Percentiles rank a stretch among this genome's conserved stretches.
Conservation (phyloP, 2,888 invertebrate genomes). For the Clistopyga incitator region DNA sequence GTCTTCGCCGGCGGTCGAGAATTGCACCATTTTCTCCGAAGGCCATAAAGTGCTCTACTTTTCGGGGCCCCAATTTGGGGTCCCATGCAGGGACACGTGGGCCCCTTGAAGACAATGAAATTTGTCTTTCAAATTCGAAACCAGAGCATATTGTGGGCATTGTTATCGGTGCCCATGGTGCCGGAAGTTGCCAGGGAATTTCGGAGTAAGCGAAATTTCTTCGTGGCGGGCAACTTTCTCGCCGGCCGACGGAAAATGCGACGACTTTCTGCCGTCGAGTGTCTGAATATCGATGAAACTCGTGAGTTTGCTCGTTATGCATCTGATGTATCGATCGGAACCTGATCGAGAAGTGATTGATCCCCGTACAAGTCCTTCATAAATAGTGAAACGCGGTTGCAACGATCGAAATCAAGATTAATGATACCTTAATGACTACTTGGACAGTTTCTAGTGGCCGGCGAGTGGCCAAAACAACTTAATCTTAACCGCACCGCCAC, state of each 20-base stretch:
- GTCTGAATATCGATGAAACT: slow-evolving; percentile 29
- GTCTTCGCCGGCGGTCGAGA: slow-evolving; percentile 68
- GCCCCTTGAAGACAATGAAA: slow-evolving; percentile 73
- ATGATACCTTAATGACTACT: slow-evolving; percentile 80
- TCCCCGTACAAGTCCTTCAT: slow-evolving; percentile 65
- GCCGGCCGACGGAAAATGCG: slow-evolving; percentile 26
- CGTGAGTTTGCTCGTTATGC: slow-evolving; percentile 55
- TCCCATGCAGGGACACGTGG: slow-evolving; percentile 76
- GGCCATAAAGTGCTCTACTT: slow-evolving; percentile 82
- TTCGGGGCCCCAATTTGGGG: slow-evolving; percentile 74
- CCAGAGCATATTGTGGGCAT: slow-evolving; percentile 55
- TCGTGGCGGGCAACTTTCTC: slow-evolving; percentile 4
- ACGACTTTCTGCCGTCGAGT: not conserved
- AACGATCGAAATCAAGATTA: slow-evolving; percentile 76
- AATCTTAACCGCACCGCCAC: slow-evolving; percentile 67
- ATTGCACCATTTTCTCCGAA: slow-evolving; percentile 75
- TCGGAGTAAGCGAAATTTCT: not conserved
- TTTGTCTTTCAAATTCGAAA: slow-evolving; percentile 65
- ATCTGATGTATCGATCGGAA: slow-evolving; percentile 70
- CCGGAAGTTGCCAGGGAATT: slow-evolving; percentile 53
- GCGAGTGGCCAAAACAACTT: slow-evolving; percentile 77
- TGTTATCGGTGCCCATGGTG: slow-evolving; percentile 49
- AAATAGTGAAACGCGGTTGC: slow-evolving; percentile 66
- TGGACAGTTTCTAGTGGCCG: slow-evolving; percentile 74
- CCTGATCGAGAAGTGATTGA: slow-evolving; percentile 70